Evolutionary conservation across 1,140 invertebrate species (phyloP).

Genomic region (Pachyrhynchus sulphureomaculatus): DNA sequence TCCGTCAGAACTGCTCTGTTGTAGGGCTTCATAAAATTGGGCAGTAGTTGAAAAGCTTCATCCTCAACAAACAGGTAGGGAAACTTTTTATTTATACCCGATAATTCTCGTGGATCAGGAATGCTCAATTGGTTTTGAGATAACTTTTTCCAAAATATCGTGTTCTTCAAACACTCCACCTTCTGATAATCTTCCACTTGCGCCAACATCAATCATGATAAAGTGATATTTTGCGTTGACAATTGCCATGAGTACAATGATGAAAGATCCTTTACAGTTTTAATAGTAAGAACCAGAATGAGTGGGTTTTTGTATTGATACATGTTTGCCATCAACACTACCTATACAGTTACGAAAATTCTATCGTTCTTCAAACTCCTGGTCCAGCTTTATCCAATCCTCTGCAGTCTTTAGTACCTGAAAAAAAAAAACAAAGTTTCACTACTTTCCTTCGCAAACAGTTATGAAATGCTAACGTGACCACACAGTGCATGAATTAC

Average conservation of each 20-base stretch:
- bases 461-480: too few relatives aligned
- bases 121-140: not conserved
- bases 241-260: constrained; percentile 50
- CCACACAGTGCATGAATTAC: too few relatives aligned
- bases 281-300: constrained; percentile 47
- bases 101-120: too few relatives aligned
- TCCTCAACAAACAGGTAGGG: too few relatives aligned
- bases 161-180: constrained; percentile 11
- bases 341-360: constrained; percentile 45
- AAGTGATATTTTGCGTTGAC: constrained; percentile 46
- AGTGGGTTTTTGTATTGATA: constrained; percentile 40
- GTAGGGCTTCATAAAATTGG: not conserved
- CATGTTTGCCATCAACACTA: constrained; percentile 52
- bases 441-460: too few relatives aligned
- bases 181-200: constrained; percentile 18
- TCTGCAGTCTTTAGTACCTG: not conserved
- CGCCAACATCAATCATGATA: constrained; percentile 16
- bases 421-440: too few relatives aligned
- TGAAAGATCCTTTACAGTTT: constrained; percentile 53
- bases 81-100: too few relatives aligned
- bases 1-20: not conserved
- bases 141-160: constrained; percentile 6
- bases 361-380: constrained; percentile 13
- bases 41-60: not conserved
- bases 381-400: not conserved